These are phyloP conservation scores for Climacteris rufus DNA, from an alignment of 2,113 vertebrate genomes.

Conservation along the genomic window DNA sequence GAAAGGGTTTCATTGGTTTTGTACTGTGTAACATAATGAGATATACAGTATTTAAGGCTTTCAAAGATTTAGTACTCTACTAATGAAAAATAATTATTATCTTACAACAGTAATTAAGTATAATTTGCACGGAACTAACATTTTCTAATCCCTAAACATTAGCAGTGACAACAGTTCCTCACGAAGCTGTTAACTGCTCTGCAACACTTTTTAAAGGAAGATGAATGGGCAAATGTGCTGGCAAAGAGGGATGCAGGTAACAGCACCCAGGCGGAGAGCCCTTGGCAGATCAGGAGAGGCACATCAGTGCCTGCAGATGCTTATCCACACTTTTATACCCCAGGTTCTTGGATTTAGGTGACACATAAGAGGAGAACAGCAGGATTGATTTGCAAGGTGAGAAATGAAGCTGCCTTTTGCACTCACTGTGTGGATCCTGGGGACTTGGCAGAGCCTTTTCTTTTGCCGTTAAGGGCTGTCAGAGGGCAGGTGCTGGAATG, in stretches of 20 bases:
- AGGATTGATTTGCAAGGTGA: neutral
- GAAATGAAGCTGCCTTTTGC: neutral
- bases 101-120: slow-evolving; percentile 59
- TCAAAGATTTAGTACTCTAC: slow-evolving; percentile 58
- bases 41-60: slow-evolving; percentile 63
- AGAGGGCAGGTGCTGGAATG: neutral
- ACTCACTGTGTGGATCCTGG: neutral
- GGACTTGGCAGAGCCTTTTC: accelerated
- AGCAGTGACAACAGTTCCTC: slow-evolving; percentile 56
- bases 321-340: neutral
- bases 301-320: neutral
- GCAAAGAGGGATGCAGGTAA: neutral
- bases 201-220: neutral
- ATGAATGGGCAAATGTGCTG: neutral
- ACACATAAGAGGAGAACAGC: neutral
- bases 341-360: accelerated
- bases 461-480: neutral
- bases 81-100: slow-evolving; percentile 72
- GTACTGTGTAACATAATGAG: slow-evolving; percentile 56
- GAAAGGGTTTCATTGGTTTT: slow-evolving; percentile 56
- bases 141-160: slow-evolving; percentile 64
- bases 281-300: neutral
- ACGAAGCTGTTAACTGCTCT: neutral
- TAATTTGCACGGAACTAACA: slow-evolving; percentile 57
- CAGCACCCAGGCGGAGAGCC: neutral